phyloP scores from a whole-genome alignment of 2,888 invertebrate species.

The Drosophila birchii region DNA sequence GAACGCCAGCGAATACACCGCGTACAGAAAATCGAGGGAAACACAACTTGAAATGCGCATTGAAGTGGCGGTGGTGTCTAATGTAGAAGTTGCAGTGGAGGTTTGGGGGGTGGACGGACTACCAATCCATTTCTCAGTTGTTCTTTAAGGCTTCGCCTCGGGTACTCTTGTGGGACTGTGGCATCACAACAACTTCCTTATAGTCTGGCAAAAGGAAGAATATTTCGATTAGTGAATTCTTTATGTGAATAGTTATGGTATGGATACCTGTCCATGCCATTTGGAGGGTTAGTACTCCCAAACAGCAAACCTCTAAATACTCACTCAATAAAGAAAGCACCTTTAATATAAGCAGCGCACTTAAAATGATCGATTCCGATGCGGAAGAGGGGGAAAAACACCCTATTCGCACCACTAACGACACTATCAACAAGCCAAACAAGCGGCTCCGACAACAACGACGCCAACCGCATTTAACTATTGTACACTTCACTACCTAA shows the following conservation, averaged over 20 bases:
- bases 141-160: conserved; percentile 18
- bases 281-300: not conserved
- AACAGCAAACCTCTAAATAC: not conserved
- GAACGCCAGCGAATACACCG: conserved; percentile 2
- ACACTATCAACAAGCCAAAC: conserved; percentile 50
- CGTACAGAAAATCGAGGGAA: conserved; percentile 41
- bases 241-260: not conserved
- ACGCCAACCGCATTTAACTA: conserved; percentile 42
- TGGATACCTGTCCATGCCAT: not conserved
- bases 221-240: conserved; percentile 3
- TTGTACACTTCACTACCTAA: conserved; percentile 63
- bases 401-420: conserved; percentile 34
- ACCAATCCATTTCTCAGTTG: conserved; percentile 48
- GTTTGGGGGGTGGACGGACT: conserved; percentile 6
- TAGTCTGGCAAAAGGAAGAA: not conserved
- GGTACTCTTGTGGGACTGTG: conserved; percentile 17
- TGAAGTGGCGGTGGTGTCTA: conserved; percentile 70
- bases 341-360: conserved; percentile 1
- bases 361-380: not conserved
- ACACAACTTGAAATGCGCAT: conserved; percentile 62
- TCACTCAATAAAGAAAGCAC: not conserved
- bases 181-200: conserved; percentile 15
- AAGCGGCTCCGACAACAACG: conserved; percentile 26
- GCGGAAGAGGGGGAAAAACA: not conserved
- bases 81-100: conserved; percentile 60